Conservation (phyloP, 2,888 invertebrate species). For the Amphipoea oculea region DNA sequence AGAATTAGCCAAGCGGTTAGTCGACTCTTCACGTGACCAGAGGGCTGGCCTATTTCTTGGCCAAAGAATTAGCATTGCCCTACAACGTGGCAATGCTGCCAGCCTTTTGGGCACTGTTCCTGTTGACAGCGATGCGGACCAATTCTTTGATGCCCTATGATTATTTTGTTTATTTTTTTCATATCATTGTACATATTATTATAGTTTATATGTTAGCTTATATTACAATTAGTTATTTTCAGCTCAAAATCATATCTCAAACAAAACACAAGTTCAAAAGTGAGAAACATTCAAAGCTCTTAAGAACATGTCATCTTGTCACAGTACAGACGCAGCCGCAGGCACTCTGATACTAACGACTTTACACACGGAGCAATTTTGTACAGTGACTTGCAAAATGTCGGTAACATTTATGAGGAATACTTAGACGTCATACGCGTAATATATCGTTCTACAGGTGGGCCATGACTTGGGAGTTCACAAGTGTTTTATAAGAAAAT, state of each 20-base stretch:
- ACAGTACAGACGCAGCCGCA: constrained; percentile 30
- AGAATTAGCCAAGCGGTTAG: no score
- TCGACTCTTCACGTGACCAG: no score
- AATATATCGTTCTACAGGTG: constrained; percentile 49
- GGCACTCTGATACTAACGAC: constrained; percentile 46
- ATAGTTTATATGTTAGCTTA: no score
- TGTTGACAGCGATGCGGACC: no score
- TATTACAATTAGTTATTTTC: not conserved
- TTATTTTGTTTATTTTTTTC: no score
- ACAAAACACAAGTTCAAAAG: constrained; percentile 31
- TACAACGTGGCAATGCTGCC: no score
- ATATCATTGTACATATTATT: no score
- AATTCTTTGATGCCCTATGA: no score
- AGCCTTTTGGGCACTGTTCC: no score
- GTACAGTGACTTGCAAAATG: constrained; percentile 42
- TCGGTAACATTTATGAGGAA: constrained; percentile 27
- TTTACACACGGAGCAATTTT: not conserved
- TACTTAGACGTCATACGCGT: constrained; percentile 23
- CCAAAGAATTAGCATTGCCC: no score
- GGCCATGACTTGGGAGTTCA: not conserved
- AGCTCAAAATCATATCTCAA: not conserved
- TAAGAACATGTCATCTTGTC: constrained; percentile 42
- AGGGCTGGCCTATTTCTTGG: no score
- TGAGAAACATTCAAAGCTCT: constrained; percentile 29
- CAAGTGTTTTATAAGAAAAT: not conserved